Evolutionary conservation across 2,113 vertebrate genomes (phyloP).

Genomic region (Rhodinocichla rosea): DNA sequence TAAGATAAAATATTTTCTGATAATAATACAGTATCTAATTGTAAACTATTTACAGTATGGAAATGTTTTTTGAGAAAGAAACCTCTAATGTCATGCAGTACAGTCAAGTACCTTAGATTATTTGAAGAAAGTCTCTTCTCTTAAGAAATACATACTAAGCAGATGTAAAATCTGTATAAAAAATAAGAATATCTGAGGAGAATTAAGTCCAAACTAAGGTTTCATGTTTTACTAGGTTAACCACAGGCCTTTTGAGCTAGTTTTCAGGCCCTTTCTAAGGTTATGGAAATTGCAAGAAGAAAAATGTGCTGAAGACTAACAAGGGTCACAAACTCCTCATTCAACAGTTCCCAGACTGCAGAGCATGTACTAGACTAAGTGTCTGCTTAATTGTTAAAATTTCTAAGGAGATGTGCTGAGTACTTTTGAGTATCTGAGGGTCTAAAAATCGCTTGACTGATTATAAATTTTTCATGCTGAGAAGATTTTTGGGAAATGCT

Average conservation of each 20-base stretch:
- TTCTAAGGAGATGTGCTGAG: neutral
- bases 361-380: neutral
- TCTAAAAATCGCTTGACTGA: neutral
- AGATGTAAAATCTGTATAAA: neutral
- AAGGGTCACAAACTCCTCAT: neutral
- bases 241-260: neutral
- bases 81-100: neutral
- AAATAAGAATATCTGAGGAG: neutral
- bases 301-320: neutral
- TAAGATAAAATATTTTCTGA: neutral
- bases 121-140: neutral
- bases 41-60: neutral
- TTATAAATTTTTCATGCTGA: slow-evolving; percentile 3
- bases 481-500: neutral
- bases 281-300: neutral
- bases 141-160: neutral
- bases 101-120: neutral
- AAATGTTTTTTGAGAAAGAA: neutral
- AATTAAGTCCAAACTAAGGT: neutral
- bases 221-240: neutral
- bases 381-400: slow-evolving; percentile 6
- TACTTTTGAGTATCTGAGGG: neutral
- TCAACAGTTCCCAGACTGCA: neutral
- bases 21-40: neutral
- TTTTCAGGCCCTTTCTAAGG: neutral